These are phyloP conservation scores for Tangara arthus DNA, from an alignment of 2,797 vertebrate species.

Conservation along the genomic window DNA sequence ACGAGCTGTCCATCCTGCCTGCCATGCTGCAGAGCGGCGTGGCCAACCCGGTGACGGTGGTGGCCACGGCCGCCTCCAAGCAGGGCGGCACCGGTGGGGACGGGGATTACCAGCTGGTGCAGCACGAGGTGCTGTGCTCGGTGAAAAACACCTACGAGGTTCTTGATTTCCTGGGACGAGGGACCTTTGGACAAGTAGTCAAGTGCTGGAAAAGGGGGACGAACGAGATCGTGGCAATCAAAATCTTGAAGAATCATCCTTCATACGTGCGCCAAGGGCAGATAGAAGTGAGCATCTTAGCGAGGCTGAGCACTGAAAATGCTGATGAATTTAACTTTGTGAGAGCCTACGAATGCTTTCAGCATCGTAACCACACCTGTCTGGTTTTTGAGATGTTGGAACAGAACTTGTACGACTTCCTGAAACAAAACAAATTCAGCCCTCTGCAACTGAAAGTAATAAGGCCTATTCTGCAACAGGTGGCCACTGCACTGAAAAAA, in stretches of 20 bases:
- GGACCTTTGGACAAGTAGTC: conserved; percentile 98
- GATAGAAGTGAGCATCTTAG: conserved; percentile 97
- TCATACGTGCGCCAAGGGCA: conserved; percentile 97
- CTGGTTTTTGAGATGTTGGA: conserved; percentile 99
- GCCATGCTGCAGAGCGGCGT: conserved; percentile 95
- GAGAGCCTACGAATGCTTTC: conserved; percentile 97
- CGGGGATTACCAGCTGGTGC: conserved; percentile 97
- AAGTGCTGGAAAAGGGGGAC: conserved; percentile 99
- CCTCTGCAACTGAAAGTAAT: conserved; percentile 97
- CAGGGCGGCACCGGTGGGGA: conserved; percentile 82
- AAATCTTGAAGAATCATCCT: conserved; percentile 98
- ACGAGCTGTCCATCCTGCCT: conserved; percentile 94
- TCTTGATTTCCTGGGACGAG: conserved; percentile 96
- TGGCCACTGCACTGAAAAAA: conserved; percentile 97
- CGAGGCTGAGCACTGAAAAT: conserved; percentile 94
- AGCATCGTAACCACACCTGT: conserved; percentile 97
- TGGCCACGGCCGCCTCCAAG: conserved; percentile 81
- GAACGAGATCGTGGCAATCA: conserved; percentile 94
- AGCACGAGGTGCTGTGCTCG: conserved; percentile 96
- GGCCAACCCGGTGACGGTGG: conserved; percentile 85
- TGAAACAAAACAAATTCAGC: conserved; percentile 99
- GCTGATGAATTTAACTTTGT: conserved; percentile 98
- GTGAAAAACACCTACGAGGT: conserved; percentile 99
- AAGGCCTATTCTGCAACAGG: conserved; percentile 96
- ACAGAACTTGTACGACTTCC: conserved; percentile 98